Evolutionary conservation across 2,888 invertebrate species (phyloP), one percentile per base, ranked within the genome.

Genomic region (Dinocampus coccinellae): DNA sequence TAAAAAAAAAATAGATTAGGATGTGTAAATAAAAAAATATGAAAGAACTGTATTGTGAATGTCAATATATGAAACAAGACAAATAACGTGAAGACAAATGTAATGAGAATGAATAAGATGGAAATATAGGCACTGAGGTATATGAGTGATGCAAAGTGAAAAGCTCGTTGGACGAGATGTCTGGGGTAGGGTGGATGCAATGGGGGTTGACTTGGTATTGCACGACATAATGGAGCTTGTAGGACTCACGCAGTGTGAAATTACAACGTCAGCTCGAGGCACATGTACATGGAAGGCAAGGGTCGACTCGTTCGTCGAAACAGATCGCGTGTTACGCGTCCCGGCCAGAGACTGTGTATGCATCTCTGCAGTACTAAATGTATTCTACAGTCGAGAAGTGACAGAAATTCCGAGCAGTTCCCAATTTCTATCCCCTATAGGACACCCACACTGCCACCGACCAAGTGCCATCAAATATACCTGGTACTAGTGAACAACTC

Each of bases 171-270:
- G 42, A 26, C 53, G 33, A 53, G 66, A 57, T 66, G 66, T 66
- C 55, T 36, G 29, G 52, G 26, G 20, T n/a, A 57, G 39, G 24
- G 6, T 33, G 39, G 63, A 29, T n/a, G 55, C 10, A 20, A 55
- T 7, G 36, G 62, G 42, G 24, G 61, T 72, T 57, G 62, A 55
- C 47, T 34, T 4, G 62, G 62, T 62, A 69, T 69, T 47, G 62
- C 55, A 57, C 77, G 72, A 79, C 76, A 74, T 78, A 78, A 81
- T 77, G 76, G 79, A 76, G 76, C 78, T 74, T 76, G 77, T 77
- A 78, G 78, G 74, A 77, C 76, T 81, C 82, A 81, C 76, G 69
- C 78, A 79, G 81, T 82, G 82, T 82, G 83, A 83, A 83, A 83
- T 83, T 83, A 83, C 81, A 78, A 80, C 79, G 80, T 81, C 80